Evolutionary conservation across 2,797 vertebrate genomes (phyloP), one percentile per base, ranked within the genome.

Genomic region (Brachyrhaphis roseni): DNA sequence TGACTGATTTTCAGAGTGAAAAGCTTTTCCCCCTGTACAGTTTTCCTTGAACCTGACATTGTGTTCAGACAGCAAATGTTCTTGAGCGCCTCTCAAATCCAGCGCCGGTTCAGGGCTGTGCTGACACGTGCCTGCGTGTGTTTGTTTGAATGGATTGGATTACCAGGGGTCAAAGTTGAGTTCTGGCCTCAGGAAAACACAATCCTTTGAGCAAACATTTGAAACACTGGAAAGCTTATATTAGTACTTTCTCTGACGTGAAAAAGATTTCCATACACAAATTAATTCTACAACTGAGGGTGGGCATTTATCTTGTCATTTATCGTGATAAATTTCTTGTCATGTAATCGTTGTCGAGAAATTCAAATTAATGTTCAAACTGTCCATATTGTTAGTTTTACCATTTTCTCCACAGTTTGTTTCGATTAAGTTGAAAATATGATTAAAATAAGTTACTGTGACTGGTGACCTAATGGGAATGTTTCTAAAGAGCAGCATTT

Each of bases 141-240:
- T 79, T 80, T 51, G 47, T 80, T 87, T 90, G 87, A 92, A 91
- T 88, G 81, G 79, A 83, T 77, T 51, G 49, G 90, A 88, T 92
- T 91, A 93, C 79, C 81, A n/a, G 59, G 46, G 75, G 73, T 86
- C 80, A 88, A 57, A 82, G 86, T 83, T 79, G 55, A 85, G 73
- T 75, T 75, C 73, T 71, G 43, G 71, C 82, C 78, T 84, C 31
- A 43, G 62, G 70, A 74, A 41, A 71, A 75, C 79, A 64, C 31
- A 88, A 86, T 89, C 76, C 74, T 88, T 78, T 83, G 36, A 86
- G 28, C 78, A 82, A 68, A 75, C 47, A 11, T 39, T 20, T 81
- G 43, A 1, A 82, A 78, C 82, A n/a, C 47, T 20, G n/a, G 43
- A 12, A 53, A 28, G 28, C 55, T 72, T 43, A 2, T 16, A 16